phyloP scores from a whole-genome alignment of 2,888 invertebrate genomes.

The Thysanoteuthis rhombus region DNA sequence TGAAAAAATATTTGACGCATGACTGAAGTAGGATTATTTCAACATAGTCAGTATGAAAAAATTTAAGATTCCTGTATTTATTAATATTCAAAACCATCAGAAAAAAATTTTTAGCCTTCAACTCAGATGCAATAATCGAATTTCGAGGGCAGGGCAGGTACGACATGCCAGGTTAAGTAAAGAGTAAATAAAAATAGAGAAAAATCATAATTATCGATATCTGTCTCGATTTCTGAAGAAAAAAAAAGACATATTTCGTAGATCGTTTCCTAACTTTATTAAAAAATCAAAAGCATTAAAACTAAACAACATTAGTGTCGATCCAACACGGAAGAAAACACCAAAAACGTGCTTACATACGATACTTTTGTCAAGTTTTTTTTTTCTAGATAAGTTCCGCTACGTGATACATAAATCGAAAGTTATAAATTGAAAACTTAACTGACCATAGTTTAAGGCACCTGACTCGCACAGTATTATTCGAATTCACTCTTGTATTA shows the following conservation, averaged over 20 bases:
- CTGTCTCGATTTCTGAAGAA: neutral
- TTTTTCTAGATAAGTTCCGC: neutral
- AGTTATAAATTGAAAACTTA: neutral
- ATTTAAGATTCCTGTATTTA: too few relatives aligned
- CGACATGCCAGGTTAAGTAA: too few relatives aligned
- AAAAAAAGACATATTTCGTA: neutral
- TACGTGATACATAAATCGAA: neutral
- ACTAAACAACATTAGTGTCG: neutral
- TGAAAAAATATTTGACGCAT: too few relatives aligned
- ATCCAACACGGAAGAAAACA: neutral
- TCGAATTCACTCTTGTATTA: neutral
- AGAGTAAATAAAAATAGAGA: neutral
- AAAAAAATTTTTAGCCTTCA: too few relatives aligned
- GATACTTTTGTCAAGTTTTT: too few relatives aligned
- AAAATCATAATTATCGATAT: neutral
- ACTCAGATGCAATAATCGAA: too few relatives aligned
- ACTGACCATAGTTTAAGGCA: neutral
- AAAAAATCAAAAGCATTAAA: neutral
- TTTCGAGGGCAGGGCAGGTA: too few relatives aligned
- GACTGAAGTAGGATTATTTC: too few relatives aligned
- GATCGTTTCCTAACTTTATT: neutral
- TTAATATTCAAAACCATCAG: too few relatives aligned
- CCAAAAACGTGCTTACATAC: too few relatives aligned
- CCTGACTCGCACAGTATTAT: neutral
- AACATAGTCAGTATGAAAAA: too few relatives aligned